Conservation (phyloP, 2,113 vertebrate species). For the Sapayoa aenigma region DNA sequence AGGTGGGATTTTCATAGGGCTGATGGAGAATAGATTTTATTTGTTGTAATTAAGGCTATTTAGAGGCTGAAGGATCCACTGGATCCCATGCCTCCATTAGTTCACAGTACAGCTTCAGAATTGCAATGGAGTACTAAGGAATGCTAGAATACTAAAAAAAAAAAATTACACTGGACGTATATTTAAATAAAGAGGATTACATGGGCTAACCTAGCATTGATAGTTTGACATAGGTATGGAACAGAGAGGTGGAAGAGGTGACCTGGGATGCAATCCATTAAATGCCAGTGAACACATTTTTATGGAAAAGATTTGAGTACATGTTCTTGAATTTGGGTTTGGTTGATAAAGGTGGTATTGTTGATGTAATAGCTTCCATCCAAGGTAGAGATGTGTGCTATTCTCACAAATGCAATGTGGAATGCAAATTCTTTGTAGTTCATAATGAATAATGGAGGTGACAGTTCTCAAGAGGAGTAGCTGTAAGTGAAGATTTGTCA, state of each 20-base stretch:
- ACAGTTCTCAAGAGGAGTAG: neutral
- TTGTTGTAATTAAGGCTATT: neutral
- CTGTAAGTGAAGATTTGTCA: neutral
- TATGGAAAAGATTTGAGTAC: neutral
- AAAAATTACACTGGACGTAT: neutral
- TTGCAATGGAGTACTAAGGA: neutral
- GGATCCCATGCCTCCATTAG: neutral
- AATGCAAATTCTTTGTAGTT: neutral
- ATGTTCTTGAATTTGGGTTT: neutral
- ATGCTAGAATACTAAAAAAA: neutral
- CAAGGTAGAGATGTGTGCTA: neutral
- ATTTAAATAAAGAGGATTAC: neutral
- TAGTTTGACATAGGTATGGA: neutral
- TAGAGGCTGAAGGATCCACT: neutral
- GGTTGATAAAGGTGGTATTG: neutral
- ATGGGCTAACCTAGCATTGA: neutral
- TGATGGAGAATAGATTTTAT: neutral
- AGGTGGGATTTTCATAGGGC: neutral
- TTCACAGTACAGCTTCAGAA: neutral
- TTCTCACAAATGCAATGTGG: neutral
- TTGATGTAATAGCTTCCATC: neutral
- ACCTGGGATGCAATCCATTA: neutral
- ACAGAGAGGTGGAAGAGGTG: neutral
- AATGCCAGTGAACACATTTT: neutral
- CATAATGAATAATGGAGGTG: neutral